Conservation (phyloP, 1,140 invertebrate genomes). For the Ostrea edulis region DNA sequence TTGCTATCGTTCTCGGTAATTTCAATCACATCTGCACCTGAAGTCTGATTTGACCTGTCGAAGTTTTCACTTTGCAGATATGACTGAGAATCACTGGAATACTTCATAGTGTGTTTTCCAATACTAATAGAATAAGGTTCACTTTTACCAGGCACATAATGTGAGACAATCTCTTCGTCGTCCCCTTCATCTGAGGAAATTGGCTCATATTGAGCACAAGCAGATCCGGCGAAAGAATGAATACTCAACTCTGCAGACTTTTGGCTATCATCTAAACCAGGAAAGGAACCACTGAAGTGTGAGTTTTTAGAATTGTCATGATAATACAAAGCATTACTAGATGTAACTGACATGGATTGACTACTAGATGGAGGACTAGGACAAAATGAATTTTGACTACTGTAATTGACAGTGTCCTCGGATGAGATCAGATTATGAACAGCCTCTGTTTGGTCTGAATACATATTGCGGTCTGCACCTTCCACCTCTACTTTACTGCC, state of each 20-base stretch:
- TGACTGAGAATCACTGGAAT: constrained; percentile 28
- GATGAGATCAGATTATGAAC: constrained; percentile 36
- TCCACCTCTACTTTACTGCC: not conserved
- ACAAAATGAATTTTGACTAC: constrained; percentile 25
- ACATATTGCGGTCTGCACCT: not conserved
- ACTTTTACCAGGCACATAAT: constrained; percentile 44
- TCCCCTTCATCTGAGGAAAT: constrained; percentile 58
- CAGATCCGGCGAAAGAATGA: constrained; percentile 13
- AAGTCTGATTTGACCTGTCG: not conserved
- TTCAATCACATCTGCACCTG: not conserved
- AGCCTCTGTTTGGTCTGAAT: not conserved
- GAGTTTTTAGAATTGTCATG: constrained; percentile 25
- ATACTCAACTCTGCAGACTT: not conserved
- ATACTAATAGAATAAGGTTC: constrained; percentile 45
- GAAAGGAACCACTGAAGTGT: not conserved
- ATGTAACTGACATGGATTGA: not conserved
- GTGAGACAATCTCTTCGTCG: constrained; percentile 44
- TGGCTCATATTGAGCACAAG: constrained; percentile 56
- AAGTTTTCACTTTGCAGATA: not conserved
- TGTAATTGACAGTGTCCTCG: constrained; percentile 29
- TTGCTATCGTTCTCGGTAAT: not conserved
- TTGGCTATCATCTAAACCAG: not conserved
- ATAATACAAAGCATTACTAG: constrained; percentile 11
- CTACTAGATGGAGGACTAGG: not conserved
- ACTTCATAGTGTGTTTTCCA: constrained; percentile 41